Evolutionary conservation across 2,113 vertebrate genomes (phyloP).

Genomic region (Zeus faber): DNA sequence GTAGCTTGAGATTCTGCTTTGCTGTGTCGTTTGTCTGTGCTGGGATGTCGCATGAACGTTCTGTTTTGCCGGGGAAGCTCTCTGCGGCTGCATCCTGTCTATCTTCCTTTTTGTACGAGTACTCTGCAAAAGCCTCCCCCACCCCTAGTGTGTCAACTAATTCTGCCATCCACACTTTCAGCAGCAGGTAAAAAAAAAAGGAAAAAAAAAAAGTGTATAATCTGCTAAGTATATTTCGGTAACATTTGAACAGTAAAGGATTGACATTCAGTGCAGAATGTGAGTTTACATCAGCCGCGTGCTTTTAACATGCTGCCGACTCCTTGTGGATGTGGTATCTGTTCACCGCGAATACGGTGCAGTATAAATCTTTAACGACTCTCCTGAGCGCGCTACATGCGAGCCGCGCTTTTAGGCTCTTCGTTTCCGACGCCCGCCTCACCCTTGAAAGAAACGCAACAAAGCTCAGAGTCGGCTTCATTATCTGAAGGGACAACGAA

Average conservation of each 20-base stretch:
- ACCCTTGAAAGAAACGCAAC: too few species aligned
- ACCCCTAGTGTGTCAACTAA: constrained; percentile 4
- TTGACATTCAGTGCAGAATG: constrained; percentile 34
- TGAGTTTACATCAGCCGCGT: constrained; percentile 20
- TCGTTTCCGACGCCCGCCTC: too few species aligned
- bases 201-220: neutral
- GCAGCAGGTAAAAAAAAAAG: constrained; percentile 12
- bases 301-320: constrained; percentile 14
- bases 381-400: too few species aligned
- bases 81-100: too few species aligned
- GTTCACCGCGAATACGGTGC: constrained; percentile 60
- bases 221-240: neutral
- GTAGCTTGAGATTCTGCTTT: constrained; percentile 3
- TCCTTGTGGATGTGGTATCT: constrained; percentile 31
- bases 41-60: too few species aligned
- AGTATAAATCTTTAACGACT: constrained; percentile 24
- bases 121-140: too few species aligned
- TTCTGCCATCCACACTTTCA: constrained; percentile 42
- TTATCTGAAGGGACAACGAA: too few species aligned
- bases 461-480: too few species aligned
- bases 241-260: neutral
- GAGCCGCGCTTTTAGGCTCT: too few species aligned
- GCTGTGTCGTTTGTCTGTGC: constrained; percentile 23
- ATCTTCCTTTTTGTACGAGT: too few species aligned
- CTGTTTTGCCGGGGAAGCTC: too few species aligned